Evolutionary conservation across 2,113 vertebrate species (phyloP).

Genomic region (Euleptes europaea): DNA sequence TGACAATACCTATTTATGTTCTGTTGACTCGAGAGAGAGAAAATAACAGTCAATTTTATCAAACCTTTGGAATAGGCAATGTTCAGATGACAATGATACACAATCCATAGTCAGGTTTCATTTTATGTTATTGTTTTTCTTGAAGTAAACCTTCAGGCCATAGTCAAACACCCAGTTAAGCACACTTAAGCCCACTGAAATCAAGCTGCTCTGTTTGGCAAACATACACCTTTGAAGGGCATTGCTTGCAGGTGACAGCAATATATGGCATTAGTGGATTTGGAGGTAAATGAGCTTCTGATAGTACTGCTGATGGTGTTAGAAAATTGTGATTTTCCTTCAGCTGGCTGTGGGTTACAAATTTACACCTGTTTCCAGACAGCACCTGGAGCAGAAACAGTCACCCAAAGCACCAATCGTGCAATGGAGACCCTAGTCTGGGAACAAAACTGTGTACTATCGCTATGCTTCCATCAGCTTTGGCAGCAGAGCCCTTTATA

Average conservation of each 20-base stretch:
- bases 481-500: neutral
- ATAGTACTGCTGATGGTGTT: too few species aligned
- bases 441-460: neutral
- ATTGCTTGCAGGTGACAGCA: neutral
- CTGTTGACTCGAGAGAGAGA: neutral
- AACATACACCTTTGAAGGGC: neutral
- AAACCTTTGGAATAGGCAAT: neutral
- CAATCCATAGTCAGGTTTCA: neutral
- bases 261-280: neutral
- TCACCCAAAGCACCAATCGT: neutral
- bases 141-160: neutral
- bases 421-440: neutral
- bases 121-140: neutral
- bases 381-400: neutral
- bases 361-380: neutral
- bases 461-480: neutral
- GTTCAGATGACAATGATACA: neutral
- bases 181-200: neutral
- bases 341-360: neutral
- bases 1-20: neutral
- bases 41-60: neutral
- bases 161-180: neutral
- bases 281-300: too few species aligned
- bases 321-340: neutral
- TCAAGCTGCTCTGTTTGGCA: neutral